Evolutionary conservation across 2,113 vertebrate genomes (phyloP).

Genomic region (Bucco capensis): DNA sequence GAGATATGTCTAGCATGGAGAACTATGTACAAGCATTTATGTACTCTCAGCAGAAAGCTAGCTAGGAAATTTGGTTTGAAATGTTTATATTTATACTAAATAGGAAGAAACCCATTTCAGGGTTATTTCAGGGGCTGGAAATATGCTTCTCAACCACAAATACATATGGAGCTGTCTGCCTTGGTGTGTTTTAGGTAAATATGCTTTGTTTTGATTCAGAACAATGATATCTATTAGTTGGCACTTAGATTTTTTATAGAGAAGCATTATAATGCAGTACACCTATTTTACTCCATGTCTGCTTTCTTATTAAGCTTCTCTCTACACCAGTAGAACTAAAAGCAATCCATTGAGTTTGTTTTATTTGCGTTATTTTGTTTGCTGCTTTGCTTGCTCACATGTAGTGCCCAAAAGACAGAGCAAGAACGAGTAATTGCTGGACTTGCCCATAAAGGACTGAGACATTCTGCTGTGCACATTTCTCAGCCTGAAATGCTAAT

Average conservation of each 20-base stretch:
- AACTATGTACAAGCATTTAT: not conserved
- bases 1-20: accelerated
- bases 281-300: not conserved
- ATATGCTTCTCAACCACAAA: not conserved
- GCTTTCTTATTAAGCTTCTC: not conserved
- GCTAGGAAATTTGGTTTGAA: not conserved
- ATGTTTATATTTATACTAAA: not conserved
- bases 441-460: not conserved
- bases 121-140: not conserved
- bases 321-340: not conserved
- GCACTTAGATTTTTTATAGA: conserved; percentile 5
- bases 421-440: not conserved
- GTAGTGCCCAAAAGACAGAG: not conserved
- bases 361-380: not conserved
- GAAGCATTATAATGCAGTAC: not conserved
- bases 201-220: not conserved
- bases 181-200: not conserved
- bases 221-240: not conserved
- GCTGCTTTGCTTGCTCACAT: not conserved
- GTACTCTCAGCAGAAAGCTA: not conserved
- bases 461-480: not conserved
- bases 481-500: not conserved
- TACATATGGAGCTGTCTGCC: not conserved
- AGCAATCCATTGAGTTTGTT: not conserved
- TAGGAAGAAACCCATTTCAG: not conserved